Conservation (phyloP, 1,140 invertebrate species). For the Pseudomyrmex sp. region DNA sequence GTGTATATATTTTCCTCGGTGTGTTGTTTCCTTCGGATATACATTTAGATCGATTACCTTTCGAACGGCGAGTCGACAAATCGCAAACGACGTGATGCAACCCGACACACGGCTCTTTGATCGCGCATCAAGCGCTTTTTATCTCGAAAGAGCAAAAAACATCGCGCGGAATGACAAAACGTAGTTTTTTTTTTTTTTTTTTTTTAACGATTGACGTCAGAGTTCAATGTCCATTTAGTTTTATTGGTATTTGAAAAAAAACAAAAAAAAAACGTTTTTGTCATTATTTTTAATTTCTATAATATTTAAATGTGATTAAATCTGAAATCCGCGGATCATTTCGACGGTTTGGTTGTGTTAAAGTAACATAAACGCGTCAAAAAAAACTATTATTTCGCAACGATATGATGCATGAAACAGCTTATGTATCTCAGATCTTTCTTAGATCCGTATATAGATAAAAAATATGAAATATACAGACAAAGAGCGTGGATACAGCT, state of each 20-base stretch:
- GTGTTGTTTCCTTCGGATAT: not conserved
- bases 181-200: too few species aligned
- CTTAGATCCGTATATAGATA: not conserved
- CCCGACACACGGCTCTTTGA: not conserved
- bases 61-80: constrained; percentile 5
- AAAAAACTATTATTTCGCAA: constrained; percentile 2
- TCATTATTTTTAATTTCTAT: too few species aligned
- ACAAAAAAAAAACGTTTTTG: too few species aligned
- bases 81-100: constrained; percentile 5
- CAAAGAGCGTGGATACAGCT: constrained; percentile 8
- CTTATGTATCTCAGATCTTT: constrained; percentile 3
- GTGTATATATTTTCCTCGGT: not conserved
- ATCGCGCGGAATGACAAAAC: too few species aligned
- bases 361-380: not conserved
- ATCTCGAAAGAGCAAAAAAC: too few species aligned
- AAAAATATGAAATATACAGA: not conserved
- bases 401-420: not conserved
- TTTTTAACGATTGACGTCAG: too few species aligned
- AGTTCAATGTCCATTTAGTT: too few species aligned
- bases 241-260: too few species aligned
- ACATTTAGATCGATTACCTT: not conserved
- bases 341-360: too few species aligned
- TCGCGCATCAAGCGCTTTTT: not conserved
- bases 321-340: too few species aligned
- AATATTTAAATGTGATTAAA: too few species aligned